Conservation (phyloP, 2,113 vertebrate species). For the Rhinolophus sinicus region DNA sequence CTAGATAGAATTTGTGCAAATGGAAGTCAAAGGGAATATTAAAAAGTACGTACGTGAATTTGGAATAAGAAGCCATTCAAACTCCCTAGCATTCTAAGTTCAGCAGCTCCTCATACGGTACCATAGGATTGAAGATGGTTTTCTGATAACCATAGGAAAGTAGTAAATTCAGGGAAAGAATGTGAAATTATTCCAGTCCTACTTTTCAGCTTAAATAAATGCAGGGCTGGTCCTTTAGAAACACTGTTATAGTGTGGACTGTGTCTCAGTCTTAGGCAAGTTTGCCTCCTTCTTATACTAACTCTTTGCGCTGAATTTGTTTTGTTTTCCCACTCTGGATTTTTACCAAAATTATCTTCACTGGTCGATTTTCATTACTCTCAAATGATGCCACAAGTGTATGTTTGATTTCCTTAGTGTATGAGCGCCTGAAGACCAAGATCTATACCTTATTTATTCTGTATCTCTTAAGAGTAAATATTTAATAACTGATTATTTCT, state of each 20-base stretch:
- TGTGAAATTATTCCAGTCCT: not conserved
- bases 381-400: not conserved
- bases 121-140: not conserved
- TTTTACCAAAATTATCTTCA: not conserved
- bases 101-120: not conserved
- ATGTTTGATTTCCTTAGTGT: conserved; percentile 57
- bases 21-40: not conserved
- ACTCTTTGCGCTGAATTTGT: not conserved
- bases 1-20: not conserved
- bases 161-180: not conserved
- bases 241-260: not conserved
- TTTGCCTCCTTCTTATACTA: not conserved
- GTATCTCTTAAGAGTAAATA: conserved; percentile 29
- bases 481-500: conserved; percentile 44
- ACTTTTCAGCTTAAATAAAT: not conserved
- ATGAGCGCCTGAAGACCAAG: not conserved
- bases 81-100: not conserved
- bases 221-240: not conserved
- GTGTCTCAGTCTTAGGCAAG: not conserved
- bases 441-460: conserved; percentile 40
- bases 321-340: not conserved
- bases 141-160: not conserved
- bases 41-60: not conserved
- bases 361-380: conserved; percentile 6
- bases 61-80: not conserved